phyloP scores from a whole-genome alignment of 2,888 invertebrate genomes.

The Andrena fulva region DNA sequence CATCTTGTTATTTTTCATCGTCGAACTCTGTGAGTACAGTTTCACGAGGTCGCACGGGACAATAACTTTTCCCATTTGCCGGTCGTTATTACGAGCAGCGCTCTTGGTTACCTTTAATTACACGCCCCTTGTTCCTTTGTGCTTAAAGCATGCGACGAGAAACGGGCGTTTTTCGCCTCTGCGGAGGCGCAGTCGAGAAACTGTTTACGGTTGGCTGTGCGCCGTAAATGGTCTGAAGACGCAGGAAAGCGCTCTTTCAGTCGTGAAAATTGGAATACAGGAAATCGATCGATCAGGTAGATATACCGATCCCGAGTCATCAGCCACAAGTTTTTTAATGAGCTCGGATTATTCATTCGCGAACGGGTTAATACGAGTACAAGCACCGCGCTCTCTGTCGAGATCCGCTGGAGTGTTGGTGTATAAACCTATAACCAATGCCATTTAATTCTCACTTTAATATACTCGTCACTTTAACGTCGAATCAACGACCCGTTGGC shows the following conservation, averaged over 20 bases:
- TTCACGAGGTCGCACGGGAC: conserved; percentile 7
- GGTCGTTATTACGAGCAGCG: conserved; percentile 27
- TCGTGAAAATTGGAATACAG: conserved; percentile 63
- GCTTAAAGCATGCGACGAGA: conserved; percentile 16
- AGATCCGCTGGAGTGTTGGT: not conserved
- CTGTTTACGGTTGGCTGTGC: conserved; percentile 66
- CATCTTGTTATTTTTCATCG: not conserved
- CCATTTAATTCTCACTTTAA: conserved; percentile 4
- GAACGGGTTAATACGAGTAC: not conserved
- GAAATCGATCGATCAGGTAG: conserved; percentile 51
- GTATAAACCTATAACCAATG: not conserved
- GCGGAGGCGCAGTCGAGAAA: conserved; percentile 44
- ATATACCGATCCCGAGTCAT: conserved; percentile 35
- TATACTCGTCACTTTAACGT: no score
- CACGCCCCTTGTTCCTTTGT: conserved; percentile 10
- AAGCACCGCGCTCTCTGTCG: not conserved
- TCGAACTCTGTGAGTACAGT: not conserved
- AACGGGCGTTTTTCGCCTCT: conserved; percentile 42
- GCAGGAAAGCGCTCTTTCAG: conserved; percentile 13
- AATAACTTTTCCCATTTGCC: conserved; percentile 36
- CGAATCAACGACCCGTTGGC: no score
- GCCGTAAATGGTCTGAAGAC: conserved; percentile 59
- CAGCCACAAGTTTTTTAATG: conserved; percentile 10
- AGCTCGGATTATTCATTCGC: conserved; percentile 34
- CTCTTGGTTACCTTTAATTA: conserved; percentile 45